Conservation (phyloP, 2,113 vertebrate species). For the Pontoporia blainvillei region DNA sequence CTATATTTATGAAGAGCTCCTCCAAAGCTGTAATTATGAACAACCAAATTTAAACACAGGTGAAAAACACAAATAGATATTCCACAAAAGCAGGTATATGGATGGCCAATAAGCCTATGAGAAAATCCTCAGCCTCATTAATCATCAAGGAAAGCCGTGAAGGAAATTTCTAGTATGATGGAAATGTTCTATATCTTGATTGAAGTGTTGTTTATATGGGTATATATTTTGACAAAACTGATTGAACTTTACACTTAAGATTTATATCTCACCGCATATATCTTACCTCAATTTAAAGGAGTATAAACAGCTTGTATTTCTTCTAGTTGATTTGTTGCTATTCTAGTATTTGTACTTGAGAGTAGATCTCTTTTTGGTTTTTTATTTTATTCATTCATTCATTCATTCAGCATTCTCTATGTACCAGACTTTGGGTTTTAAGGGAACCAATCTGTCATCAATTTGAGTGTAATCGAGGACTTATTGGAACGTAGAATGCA, state of each 20-base stretch:
- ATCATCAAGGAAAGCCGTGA: not conserved
- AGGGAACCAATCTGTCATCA: not conserved
- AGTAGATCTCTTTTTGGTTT: not conserved
- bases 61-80: not conserved
- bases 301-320: not conserved
- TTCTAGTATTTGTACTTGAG: not conserved
- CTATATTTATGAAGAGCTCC: not conserved
- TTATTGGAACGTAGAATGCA: not conserved
- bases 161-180: not conserved
- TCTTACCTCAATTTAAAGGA: not conserved
- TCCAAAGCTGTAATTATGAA: not conserved
- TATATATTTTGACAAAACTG: not conserved
- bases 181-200: not conserved
- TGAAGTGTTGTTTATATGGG: not conserved
- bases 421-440: not conserved
- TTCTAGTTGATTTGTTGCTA: not conserved
- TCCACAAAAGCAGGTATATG: slow-evolving; percentile 8
- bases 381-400: not conserved
- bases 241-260: not conserved
- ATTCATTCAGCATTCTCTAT: not conserved
- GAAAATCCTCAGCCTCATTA: not conserved
- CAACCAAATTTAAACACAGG: not conserved
- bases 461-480: not conserved
- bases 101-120: not conserved
- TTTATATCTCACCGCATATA: not conserved